These are phyloP conservation scores for Drosophila teissieri DNA, from an alignment of 1,140 invertebrate species.

Conservation along the genomic window DNA sequence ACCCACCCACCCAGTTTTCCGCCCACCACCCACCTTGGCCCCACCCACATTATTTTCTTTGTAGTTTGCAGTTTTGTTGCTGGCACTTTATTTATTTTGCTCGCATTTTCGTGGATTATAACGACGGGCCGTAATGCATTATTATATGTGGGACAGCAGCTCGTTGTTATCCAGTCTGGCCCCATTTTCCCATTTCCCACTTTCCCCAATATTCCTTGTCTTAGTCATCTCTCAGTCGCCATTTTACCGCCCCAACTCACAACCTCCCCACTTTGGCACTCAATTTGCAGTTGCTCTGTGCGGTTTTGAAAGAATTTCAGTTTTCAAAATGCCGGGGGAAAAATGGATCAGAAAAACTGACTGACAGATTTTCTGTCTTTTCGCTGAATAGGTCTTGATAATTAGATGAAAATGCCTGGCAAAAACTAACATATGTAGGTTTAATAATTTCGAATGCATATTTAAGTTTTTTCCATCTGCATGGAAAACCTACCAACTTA, in stretches of 20 bases:
- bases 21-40: background rate
- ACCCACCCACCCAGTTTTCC: background rate
- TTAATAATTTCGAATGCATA: no score
- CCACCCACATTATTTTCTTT: slow-evolving; percentile 2
- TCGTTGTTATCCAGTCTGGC: slow-evolving; percentile 16
- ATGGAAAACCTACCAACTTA: no score
- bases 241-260: background rate
- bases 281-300: slow-evolving; percentile 24
- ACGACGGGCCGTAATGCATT: slow-evolving; percentile 30
- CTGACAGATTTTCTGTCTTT: background rate
- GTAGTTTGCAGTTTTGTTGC: slow-evolving; percentile 10
- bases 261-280: slow-evolving; percentile 5
- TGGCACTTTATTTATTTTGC: slow-evolving; percentile 47
- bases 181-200: background rate
- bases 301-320: slow-evolving; percentile 13
- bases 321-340: background rate
- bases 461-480: no score
- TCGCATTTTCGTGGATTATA: slow-evolving; percentile 51
- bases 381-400: background rate
- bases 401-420: no score
- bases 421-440: no score
- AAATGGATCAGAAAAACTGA: background rate
- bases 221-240: slow-evolving; percentile 29
- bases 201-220: slow-evolving; percentile 10
- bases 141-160: slow-evolving; percentile 40